Percentiles rank a stretch among this genome's conserved stretches.
Conservation (phyloP, 2,888 invertebrate species). For the Elmis aenea region DNA sequence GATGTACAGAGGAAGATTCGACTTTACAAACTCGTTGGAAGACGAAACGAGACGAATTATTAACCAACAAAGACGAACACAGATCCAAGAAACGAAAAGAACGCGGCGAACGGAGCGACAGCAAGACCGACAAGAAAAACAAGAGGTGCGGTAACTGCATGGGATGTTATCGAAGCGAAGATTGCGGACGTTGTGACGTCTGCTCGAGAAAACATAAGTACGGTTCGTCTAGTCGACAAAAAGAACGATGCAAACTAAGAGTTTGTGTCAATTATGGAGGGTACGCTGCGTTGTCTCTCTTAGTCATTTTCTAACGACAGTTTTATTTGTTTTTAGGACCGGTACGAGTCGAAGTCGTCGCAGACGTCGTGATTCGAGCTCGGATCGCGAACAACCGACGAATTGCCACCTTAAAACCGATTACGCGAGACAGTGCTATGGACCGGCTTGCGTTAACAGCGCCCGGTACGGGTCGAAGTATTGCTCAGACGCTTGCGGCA, state of each 20-base stretch:
- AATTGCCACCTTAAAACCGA: constrained; percentile 54
- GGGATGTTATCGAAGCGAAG: constrained; percentile 64
- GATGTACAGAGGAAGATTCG: constrained; percentile 79
- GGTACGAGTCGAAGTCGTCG: constrained; percentile 26
- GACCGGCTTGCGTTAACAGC: constrained; percentile 78
- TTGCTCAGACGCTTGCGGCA: constrained; percentile 88
- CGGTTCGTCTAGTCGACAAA: constrained; percentile 35
- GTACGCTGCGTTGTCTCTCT: too few relatives aligned
- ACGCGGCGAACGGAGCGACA: constrained; percentile 38
- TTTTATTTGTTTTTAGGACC: constrained; percentile 2
- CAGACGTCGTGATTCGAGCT: constrained; percentile 40
- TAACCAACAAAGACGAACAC: constrained; percentile 33
- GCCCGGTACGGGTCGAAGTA: constrained; percentile 82
- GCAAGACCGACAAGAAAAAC: constrained; percentile 45
- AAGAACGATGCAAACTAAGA: constrained; percentile 52
- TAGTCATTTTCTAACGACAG: background rate
- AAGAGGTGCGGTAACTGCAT: constrained; percentile 71
- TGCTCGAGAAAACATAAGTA: constrained; percentile 47
- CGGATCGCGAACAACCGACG: constrained; percentile 47
- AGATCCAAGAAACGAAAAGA: constrained; percentile 32
- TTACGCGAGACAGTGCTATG: constrained; percentile 80
- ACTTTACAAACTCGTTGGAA: constrained; percentile 59
- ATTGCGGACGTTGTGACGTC: constrained; percentile 66
- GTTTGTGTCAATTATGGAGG: constrained; percentile 47
- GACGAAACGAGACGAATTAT: constrained; percentile 37